phyloP scores from a whole-genome alignment of 2,113 vertebrate species.

The Zapus hudsonius region DNA sequence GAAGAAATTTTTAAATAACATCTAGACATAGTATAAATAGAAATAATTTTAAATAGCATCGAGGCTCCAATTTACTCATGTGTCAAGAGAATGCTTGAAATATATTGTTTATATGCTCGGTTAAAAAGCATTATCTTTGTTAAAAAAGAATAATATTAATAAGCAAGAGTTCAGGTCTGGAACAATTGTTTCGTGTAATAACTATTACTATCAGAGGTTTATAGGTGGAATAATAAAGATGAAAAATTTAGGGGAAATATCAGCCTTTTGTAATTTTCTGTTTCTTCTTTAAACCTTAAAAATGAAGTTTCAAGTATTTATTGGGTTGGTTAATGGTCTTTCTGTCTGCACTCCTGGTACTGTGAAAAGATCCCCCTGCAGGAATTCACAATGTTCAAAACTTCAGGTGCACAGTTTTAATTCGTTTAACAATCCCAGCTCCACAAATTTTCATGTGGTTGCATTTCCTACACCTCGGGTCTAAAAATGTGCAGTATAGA shows the following conservation, averaged over 20 bases:
- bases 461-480: conserved; percentile 68
- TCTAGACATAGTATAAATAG: conserved; percentile 44
- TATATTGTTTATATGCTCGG: conserved; percentile 55
- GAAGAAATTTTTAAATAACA: conserved; percentile 31
- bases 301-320: conserved; percentile 69
- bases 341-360: conserved; percentile 15
- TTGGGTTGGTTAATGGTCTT: conserved; percentile 51
- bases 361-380: conserved; percentile 58
- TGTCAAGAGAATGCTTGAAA: background rate
- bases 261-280: background rate
- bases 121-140: conserved; percentile 73
- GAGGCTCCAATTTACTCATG: conserved; percentile 24
- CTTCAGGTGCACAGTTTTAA: conserved; percentile 63
- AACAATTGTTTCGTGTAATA: conserved; percentile 68
- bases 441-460: conserved; percentile 67
- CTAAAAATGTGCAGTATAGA: conserved; percentile 54
- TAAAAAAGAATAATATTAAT: conserved; percentile 61
- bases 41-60: conserved; percentile 41
- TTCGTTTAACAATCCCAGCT: conserved; percentile 63
- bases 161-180: conserved; percentile 76
- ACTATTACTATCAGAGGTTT: conserved; percentile 72
- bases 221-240: conserved; percentile 64
- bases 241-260: conserved; percentile 69
- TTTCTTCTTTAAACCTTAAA: conserved; percentile 76
- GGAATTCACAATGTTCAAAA: background rate